A percentile compares a stretch with the other conserved stretches of the same genome.
Evolutionary conservation across 2,797 vertebrate species (phyloP).

Genomic region (Prunella strophiata): DNA sequence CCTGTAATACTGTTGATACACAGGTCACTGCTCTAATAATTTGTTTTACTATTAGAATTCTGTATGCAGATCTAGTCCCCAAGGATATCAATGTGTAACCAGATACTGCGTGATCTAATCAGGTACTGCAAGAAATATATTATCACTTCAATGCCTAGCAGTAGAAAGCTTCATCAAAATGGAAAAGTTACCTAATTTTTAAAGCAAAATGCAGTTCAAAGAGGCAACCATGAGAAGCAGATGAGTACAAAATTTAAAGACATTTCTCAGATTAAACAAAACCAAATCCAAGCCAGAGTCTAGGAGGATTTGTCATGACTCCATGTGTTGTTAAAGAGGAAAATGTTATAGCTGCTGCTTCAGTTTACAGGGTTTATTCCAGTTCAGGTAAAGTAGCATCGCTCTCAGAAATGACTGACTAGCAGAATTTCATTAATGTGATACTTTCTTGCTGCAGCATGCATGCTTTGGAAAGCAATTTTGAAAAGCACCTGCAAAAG

Average conservation of each 20-base stretch:
- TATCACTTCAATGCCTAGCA: neutral
- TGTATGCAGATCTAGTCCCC: slow-evolving; percentile 12
- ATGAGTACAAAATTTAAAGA: neutral
- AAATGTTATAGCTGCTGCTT: slow-evolving; percentile 12
- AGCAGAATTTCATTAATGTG: neutral
- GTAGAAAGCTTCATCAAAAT: slow-evolving; percentile 17
- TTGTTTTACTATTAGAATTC: slow-evolving; percentile 49
- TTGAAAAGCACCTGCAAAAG: neutral
- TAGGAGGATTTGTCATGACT: neutral
- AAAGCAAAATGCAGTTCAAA: neutral
- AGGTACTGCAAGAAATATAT: neutral
- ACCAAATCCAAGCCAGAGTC: neutral
- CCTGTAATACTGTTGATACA: slow-evolving; percentile 7
- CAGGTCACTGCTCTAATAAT: slow-evolving; percentile 17
- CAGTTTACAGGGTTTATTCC: neutral
- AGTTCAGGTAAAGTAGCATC: neutral
- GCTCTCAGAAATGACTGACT: neutral
- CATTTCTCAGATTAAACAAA: slow-evolving; percentile 1
- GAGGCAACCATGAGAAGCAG: neutral
- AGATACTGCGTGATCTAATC: slow-evolving; percentile 27
- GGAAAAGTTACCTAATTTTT: neutral
- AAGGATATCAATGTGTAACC: slow-evolving; percentile 1
- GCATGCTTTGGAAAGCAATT: neutral
- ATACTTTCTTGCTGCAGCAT: neutral
- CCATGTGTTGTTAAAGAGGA: neutral